phyloP scores from a whole-genome alignment of 1,140 invertebrate species.

The Aphaenogaster floridana region DNA sequence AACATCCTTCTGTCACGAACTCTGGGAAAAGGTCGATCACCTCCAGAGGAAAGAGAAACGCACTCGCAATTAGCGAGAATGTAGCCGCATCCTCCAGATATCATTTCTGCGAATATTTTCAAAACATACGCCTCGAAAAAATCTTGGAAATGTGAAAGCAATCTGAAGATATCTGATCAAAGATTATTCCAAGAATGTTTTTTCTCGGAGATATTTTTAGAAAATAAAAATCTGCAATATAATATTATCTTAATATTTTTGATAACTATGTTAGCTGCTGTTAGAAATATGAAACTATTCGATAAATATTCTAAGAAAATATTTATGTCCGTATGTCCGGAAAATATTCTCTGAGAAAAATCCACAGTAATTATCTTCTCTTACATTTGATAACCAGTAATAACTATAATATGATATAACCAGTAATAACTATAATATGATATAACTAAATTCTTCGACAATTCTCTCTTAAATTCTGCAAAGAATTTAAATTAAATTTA shows the following conservation, averaged over 20 bases:
- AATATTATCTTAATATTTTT: neutral
- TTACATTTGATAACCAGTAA: neutral
- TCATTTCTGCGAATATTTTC: neutral
- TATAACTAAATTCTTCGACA: neutral
- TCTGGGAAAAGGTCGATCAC: conserved; percentile 40
- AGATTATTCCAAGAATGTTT: neutral
- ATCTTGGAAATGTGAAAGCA: neutral
- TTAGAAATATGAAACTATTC: neutral
- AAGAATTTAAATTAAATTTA: neutral
- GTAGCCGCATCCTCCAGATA: neutral
- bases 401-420: neutral
- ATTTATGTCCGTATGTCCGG: neutral
- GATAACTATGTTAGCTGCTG: neutral
- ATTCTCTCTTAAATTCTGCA: neutral
- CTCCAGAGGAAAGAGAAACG: conserved; percentile 13
- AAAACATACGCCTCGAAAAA: neutral
- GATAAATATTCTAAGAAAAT: neutral
- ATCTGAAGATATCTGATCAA: neutral
- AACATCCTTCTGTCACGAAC: conserved; percentile 18
- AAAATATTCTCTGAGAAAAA: neutral
- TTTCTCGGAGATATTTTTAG: neutral
- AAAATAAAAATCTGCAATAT: neutral
- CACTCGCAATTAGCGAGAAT: conserved; percentile 28
- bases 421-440: too few relatives aligned
- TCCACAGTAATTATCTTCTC: neutral